These are phyloP conservation scores for Brachyptera putata DNA, from an alignment of 2,888 invertebrate genomes.

Conservation along the genomic window DNA sequence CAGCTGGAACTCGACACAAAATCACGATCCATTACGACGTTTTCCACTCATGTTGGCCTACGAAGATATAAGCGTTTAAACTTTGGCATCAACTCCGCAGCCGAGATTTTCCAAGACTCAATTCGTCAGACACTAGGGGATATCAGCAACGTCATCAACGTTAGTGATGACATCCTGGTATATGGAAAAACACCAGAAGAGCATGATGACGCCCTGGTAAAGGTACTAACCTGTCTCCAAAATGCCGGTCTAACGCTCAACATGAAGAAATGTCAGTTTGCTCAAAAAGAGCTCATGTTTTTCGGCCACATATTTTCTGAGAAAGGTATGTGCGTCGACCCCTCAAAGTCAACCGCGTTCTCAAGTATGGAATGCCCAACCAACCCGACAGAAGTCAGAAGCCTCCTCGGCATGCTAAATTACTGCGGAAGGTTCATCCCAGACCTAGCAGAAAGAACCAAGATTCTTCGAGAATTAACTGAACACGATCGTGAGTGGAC, in stretches of 20 bases:
- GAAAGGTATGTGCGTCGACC: background rate
- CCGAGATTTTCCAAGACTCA: background rate
- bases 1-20: slow-evolving; percentile 3
- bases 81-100: background rate
- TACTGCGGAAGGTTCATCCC: background rate
- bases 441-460: background rate
- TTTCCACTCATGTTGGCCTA: background rate
- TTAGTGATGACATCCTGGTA: slow-evolving; percentile 4
- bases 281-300: slow-evolving; percentile 6
- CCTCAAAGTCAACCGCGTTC: background rate
- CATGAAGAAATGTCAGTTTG: slow-evolving; percentile 1
- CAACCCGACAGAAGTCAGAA: background rate
- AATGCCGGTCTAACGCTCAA: background rate
- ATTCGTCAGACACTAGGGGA: background rate
- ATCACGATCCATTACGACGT: background rate
- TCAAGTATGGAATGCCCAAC: background rate
- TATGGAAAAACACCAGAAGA: background rate
- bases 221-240: background rate
- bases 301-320: slow-evolving; percentile 1
- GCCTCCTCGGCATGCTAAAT: background rate
- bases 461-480: background rate
- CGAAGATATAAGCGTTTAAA: background rate
- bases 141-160: background rate
- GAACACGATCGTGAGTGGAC: background rate
- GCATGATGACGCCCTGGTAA: background rate